A percentile compares a stretch with the other conserved stretches of the same genome.
Evolutionary conservation across 2,797 vertebrate genomes (phyloP).

Genomic region (Nothura maculosa): DNA sequence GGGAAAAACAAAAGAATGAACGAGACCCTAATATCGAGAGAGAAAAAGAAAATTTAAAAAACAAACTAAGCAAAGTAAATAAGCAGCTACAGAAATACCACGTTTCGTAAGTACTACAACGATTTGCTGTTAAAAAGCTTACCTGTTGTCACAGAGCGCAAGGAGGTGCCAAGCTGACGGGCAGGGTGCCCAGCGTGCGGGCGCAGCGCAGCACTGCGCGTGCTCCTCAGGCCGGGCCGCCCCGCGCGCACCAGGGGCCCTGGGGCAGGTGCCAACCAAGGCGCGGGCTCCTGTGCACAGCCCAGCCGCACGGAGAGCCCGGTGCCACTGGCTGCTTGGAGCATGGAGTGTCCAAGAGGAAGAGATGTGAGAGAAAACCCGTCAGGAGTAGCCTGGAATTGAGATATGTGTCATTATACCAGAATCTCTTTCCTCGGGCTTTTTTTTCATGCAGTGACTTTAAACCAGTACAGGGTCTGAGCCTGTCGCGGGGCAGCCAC

Average conservation of each 20-base stretch:
- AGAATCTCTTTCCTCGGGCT: not conserved
- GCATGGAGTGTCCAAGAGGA: not conserved
- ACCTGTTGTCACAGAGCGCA: accelerated
- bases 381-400: not conserved
- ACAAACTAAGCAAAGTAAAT: not conserved
- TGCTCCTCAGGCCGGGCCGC: no score
- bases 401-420: not conserved
- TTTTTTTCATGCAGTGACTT: not conserved
- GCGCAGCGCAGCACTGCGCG: not conserved
- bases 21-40: not conserved
- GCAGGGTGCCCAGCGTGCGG: not conserved
- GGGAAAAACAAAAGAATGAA: not conserved
- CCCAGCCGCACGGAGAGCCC: not conserved
- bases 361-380: not conserved
- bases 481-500: not conserved
- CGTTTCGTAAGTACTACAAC: slow-evolving; percentile 30
- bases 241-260: not conserved
- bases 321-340: not conserved
- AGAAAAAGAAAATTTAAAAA: not conserved
- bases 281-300: not conserved
- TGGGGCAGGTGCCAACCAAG: not conserved
- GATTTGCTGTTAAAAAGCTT: not conserved
- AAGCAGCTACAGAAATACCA: not conserved
- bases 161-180: not conserved
- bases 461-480: not conserved